Percentiles rank a stretch among this genome's conserved stretches.
phyloP scores from a whole-genome alignment of 2,888 invertebrate species.

The Smittia aterrima region DNA sequence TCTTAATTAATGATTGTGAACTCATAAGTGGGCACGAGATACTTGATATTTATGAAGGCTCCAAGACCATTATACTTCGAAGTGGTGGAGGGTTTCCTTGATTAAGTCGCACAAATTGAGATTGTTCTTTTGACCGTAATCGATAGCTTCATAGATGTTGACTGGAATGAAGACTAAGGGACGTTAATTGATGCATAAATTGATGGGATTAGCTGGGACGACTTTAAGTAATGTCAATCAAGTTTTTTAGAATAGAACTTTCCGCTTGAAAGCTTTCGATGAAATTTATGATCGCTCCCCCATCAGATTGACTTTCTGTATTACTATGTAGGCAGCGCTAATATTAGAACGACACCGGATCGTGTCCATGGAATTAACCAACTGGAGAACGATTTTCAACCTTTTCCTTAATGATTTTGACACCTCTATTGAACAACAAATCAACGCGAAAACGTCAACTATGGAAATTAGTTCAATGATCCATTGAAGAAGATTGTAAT shows the following conservation, averaged over 20 bases:
- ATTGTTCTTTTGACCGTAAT: constrained; percentile 81
- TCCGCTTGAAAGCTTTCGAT: constrained; percentile 87
- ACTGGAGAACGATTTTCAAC: constrained; percentile 88
- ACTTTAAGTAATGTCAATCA: constrained; percentile 66
- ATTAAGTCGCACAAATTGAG: constrained; percentile 89
- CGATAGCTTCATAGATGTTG: constrained; percentile 85
- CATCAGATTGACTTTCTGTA: constrained; percentile 76
- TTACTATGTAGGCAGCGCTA: too few species aligned
- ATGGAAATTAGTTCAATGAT: constrained; percentile 81
- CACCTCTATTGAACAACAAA: constrained; percentile 76
- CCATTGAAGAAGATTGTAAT: constrained; percentile 94
- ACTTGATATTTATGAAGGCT: constrained; percentile 97
- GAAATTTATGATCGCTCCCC: constrained; percentile 84
- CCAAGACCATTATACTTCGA: constrained; percentile 92
- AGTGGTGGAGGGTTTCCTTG: constrained; percentile 81
- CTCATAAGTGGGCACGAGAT: constrained; percentile 96
- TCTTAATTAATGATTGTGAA: constrained; percentile 54
- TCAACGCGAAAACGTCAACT: constrained; percentile 86
- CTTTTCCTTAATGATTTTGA: constrained; percentile 82
- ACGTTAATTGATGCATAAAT: too few species aligned
- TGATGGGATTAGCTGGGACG: too few species aligned
- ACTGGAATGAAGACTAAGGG: constrained; percentile 55
- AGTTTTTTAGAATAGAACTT: constrained; percentile 84
- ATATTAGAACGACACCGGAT: too few species aligned
- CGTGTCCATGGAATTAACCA: constrained; percentile 87